Evolutionary conservation across 1,140 invertebrate genomes (phyloP), one percentile per base, ranked within the genome.

Genomic region (Phenacoccus solenopsis): DNA sequence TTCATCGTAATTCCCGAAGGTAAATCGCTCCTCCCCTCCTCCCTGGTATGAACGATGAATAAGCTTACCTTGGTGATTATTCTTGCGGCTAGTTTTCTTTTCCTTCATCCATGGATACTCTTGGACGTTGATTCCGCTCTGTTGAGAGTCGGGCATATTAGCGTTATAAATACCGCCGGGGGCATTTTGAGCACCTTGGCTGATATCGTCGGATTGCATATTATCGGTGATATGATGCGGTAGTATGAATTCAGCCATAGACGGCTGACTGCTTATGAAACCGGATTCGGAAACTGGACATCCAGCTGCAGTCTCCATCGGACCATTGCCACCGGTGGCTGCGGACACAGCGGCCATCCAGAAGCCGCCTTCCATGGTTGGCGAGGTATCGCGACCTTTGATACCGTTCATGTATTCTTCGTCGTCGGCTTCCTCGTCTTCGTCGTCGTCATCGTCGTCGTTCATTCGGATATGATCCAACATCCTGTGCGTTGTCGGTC

Each of bases 71-170:
- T 94, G 91, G 79, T 93, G 91, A 76, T 84, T 88, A 78, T 82
- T 88, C 79, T 96, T 96, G 75, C 93, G 84, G 0, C 91, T 91
- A 1, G 92, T 94, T 80, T 96, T 96, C 83, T 96, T 96, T 80
- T 96, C 94, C 78, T 96, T 96, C 93, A 96, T 96, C 93, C 93
- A 96, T 0, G 93, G 91, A 79, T 94, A 96, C 76, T 96, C 93
- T 22, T 92, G 91, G 67, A 94, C 73, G 7, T 77, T 76, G 21
- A 70, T 70, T n/a, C 70, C 72, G 2, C 61, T 69, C 35, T 61
- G 69, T 28, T 71, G 70, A 12, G 70, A 64, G 3, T 38, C 70
- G n/a, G 35, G 32, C 71, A 73, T 73, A 27, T 69, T 35, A 1
- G 27, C 67, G 5, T n/a, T 22, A 57, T 69, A 71, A 69, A 71